Conservation (phyloP, 2,113 vertebrate species). For the Planiliza haematocheilus region DNA sequence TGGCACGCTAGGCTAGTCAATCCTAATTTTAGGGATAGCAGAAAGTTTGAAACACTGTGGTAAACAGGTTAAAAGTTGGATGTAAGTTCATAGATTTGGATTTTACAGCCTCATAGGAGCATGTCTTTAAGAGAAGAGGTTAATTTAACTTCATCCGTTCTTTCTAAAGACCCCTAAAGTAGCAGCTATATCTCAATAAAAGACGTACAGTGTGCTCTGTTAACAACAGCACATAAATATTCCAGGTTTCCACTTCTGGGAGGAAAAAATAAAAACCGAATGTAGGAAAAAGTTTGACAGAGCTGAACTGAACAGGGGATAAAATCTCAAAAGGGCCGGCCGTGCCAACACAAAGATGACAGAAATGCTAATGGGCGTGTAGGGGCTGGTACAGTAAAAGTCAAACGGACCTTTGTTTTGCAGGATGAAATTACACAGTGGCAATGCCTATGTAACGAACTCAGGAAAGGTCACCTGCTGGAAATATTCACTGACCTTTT, state of each 20-base stretch:
- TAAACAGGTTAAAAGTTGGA: slow-evolving; percentile 7
- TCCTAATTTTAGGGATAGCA: slow-evolving; percentile 66
- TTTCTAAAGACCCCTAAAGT: neutral
- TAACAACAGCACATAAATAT: neutral
- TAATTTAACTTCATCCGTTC: neutral
- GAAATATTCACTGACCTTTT: slow-evolving; percentile 78
- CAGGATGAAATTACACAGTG: slow-evolving; percentile 45
- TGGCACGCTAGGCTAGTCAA: slow-evolving; percentile 60
- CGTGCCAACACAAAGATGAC: slow-evolving; percentile 48
- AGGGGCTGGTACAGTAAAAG: slow-evolving; percentile 26
- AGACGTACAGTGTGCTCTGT: neutral
- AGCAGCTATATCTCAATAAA: neutral
- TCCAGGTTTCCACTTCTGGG: slow-evolving; percentile 18
- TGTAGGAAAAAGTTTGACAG: slow-evolving; percentile 3
- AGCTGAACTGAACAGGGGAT: slow-evolving; percentile 28
- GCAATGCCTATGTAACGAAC: slow-evolving; percentile 38
- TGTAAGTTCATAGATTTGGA: slow-evolving; percentile 8
- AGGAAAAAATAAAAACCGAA: neutral
- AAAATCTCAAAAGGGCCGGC: slow-evolving; percentile 32
- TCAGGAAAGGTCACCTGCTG: slow-evolving; percentile 73
- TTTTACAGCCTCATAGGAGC: neutral
- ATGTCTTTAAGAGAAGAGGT: neutral
- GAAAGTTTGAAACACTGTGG: slow-evolving; percentile 26
- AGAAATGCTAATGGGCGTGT: slow-evolving; percentile 51
- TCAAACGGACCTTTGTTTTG: slow-evolving; percentile 73